Evolutionary conservation across 1,140 invertebrate genomes (phyloP), one percentile per base, ranked within the genome.

Genomic region (Bradynema listronoti): DNA sequence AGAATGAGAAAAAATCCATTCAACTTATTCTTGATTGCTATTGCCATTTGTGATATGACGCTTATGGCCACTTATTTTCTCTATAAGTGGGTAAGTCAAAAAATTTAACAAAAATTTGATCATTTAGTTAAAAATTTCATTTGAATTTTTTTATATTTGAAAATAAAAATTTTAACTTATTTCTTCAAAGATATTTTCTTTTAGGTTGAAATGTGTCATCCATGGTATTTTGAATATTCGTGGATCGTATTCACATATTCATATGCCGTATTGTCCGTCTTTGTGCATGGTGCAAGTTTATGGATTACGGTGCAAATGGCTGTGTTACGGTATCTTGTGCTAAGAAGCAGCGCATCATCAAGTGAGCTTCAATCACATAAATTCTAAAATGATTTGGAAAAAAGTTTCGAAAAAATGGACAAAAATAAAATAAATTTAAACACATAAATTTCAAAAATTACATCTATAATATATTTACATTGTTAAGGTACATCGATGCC

Each of bases 231-330:
- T 58, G 51, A 63, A 1, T 71, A 68, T 49, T 32, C 46, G n/a
- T 78, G 75, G 75, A 75, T 75, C n/a, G 51, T 73, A 2, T 71
- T 70, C 34, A 77, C 74, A 4, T 65, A 73, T 32, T 52, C 56
- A 47, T 77, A 78, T 56, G 74, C 75, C 0, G 53, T 70, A 16
- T 50, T 69, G 7, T 71, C 69, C 14, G 75, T 77, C 7, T 69
- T 78, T 45, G 46, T 78, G 6, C 74, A 77, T 52, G 56, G 52
- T n/a, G 59, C 59, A 24, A 64, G 59, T 43, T 53, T 77, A 4
- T 77, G 74, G 74, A 58, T 77, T 4, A 77, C 74, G 1, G 74
- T 78, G n/a, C 70, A 68, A 41, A 69, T 69, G 67, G 66, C 73
- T 19, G 60, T 75, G 41, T 49, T 75, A 6, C 58, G 75, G 58